Evolutionary conservation across 2,797 vertebrate species (phyloP).

Genomic region (Gadopsis bispinosus): DNA sequence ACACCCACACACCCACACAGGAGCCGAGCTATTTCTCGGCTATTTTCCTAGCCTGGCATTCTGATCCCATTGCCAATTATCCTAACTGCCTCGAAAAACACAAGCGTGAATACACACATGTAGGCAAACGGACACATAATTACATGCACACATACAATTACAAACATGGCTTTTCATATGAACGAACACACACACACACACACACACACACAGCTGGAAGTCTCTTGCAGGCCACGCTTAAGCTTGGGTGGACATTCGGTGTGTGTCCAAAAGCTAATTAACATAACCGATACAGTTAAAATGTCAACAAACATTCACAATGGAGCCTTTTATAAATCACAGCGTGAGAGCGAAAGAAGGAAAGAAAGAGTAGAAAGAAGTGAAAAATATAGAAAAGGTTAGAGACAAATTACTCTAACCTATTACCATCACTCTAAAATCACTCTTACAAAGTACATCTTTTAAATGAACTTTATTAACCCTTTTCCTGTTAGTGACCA

Average conservation of each 20-base stretch:
- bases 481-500: too few species aligned
- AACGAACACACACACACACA: constrained; percentile 1
- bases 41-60: constrained; percentile 55
- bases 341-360: constrained; percentile 1
- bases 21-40: constrained; percentile 39
- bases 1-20: constrained; percentile 17
- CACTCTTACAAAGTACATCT: neutral
- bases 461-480: too few species aligned
- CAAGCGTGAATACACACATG: neutral
- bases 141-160: neutral
- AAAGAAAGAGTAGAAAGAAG: neutral
- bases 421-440: neutral
- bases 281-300: constrained; percentile 57
- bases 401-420: neutral
- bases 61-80: constrained; percentile 59
- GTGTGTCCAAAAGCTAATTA: constrained; percentile 52
- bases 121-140: neutral
- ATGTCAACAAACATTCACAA: constrained; percentile 60
- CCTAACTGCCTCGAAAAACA: constrained; percentile 43
- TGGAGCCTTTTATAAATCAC: constrained; percentile 51
- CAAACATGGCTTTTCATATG: neutral
- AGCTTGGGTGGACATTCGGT: constrained; percentile 39
- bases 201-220: constrained; percentile 22
- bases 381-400: constrained; percentile 7
- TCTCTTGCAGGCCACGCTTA: neutral